Evolutionary conservation across 2,113 vertebrate species (phyloP), one percentile per base, ranked within the genome.

Genomic region (Otolemur garnettii): DNA sequence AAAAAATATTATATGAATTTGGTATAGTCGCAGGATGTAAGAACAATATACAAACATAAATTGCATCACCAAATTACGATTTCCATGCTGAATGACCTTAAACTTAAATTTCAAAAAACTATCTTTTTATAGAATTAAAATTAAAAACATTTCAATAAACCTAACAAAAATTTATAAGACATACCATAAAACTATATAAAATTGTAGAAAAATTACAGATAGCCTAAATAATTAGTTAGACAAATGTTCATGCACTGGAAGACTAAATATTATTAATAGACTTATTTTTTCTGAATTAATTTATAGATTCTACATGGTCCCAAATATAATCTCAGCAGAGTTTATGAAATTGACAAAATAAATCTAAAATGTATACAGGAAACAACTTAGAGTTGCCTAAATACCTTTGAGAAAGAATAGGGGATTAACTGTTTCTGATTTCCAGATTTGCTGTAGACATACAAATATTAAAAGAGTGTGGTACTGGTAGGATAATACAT

Each of bases 1-100:
- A 72, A 64, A 89, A 77, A 87, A 45, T 53, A 79, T 26, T 33
- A 94, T 59, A 50, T 91, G 15, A 74, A 57, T 87, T 95, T 87
- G 91, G 35, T 22, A 66, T 30, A 1, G 24, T 86, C 10, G 5
- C 5, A 80, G 9, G 21, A 95, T 55, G 22, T 0, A 93, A 60
- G 53, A 79, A 68, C 11, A 75, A 90, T 64, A 79, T n/a, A 21
- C 62, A 79, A 69, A 12, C 69, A 93, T 79, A 79, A 93, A 42
- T 59, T 86, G 6, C 59, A 45, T 64, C 74, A 38, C 9, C 62
- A 83, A 38, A 84, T 64, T 74, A 38, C 11, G 83, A 92, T 64
- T 84, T 35, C 7, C 35, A 92, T 74, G 66, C 60, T 35, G 66
- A 38, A 38, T 38, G 38, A 38, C 38, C 38, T 38, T 38, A 38